Evolutionary conservation across 30 jellyfish, hydroid and myxozoan genomes (phyloP), one percentile per base, ranked within the genome.

Genomic region (Mastigias papua): DNA sequence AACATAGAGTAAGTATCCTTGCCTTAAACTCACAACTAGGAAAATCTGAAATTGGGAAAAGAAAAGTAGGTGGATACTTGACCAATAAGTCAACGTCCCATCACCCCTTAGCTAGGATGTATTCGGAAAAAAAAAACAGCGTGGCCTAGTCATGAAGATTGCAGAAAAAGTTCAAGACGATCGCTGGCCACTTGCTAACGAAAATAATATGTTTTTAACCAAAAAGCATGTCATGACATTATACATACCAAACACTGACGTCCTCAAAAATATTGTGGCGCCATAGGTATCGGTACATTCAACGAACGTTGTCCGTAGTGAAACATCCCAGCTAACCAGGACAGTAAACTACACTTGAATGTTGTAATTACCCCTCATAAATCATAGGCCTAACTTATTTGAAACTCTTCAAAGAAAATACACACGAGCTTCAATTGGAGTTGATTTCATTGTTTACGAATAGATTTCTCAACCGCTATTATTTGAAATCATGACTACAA

Each of bases 381-480:
- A 63, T 25, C 23, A 26, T 63, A 2, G 42, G 74, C 74, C 74
- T 22, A 63, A 27, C 46, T 7, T 1, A 4, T 63, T 63, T 26
- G 22, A 17, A 63, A 54, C 26, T 1, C 32, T 63, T 7, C 42
- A 20, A 63, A 63, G 21, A 21, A n/a, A 72, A 20, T 72, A 8
- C 83, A 22, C 21, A 34, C 19, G 69, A 0, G 42, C 25, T 33
- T 19, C 29, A 48, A 37, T 63, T 20, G 13, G 42, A 10, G 57
- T 48, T 8, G 23, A 42, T 28, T 49, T 75, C 74, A 75, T 75
- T 50, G 73, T 75, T 28, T 34, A 32, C 19, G 21, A 48, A 23
- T 27, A 75, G 26, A 75, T 1, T n/a, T 46, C 72, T 80, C 90
- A 80, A 80, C 90, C 90, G 90, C 90, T 63, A 32, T 63, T 80